Base-by-base conservation (phyloP, 2,797 vertebrate genomes). In the Octomys mimax region DNA sequence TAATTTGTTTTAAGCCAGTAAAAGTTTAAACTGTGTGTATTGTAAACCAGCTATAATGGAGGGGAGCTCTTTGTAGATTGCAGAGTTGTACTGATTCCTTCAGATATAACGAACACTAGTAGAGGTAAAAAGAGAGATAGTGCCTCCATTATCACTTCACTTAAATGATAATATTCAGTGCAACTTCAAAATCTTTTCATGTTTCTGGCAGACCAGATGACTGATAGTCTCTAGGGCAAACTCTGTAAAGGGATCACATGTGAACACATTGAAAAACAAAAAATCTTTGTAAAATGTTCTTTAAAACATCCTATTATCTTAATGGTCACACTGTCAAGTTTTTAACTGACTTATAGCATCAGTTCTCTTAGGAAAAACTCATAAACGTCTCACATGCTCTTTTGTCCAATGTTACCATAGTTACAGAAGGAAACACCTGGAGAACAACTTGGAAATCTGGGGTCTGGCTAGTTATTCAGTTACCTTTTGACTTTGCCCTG, bases 371-470 rank as follows among this genome's bases (percentile, higher is more conserved):
- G 52, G 89, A 89, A 83, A 95, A 83, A 95, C 36, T 82, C 91
- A 84, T 87, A 96, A 95, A 91, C 33, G 79, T 89, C 75, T 91
- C 75, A 88, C 28, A 91, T 91, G 21, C 11, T 93, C 70, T 95
- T 96, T 96, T 86, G 46, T 81, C 49, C 71, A 83, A 31, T 64
- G 86, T 70, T 87, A 49, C 31, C 85, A 84, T 49, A 94, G 64
- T 57, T 89, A 94, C 12, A 89, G 52, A 75, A 87, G 70, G 83
- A 94, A 94, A 95, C 31, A 80, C 77, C 70, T 87, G 93, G 75
- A 78, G 24, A 91, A 77, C 52, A 86, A 84, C 28, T 92, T 83
- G 26, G 66, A 95, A 95, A 95, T 91, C 28, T 39, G 71, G 26
- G 26, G 78, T 2, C 78, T 94, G 49, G 2, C 62, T 91, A 39